Evolutionary conservation across 2,113 vertebrate species (phyloP), one percentile per base, ranked within the genome.

Genomic region (Eptesicus fuscus): DNA sequence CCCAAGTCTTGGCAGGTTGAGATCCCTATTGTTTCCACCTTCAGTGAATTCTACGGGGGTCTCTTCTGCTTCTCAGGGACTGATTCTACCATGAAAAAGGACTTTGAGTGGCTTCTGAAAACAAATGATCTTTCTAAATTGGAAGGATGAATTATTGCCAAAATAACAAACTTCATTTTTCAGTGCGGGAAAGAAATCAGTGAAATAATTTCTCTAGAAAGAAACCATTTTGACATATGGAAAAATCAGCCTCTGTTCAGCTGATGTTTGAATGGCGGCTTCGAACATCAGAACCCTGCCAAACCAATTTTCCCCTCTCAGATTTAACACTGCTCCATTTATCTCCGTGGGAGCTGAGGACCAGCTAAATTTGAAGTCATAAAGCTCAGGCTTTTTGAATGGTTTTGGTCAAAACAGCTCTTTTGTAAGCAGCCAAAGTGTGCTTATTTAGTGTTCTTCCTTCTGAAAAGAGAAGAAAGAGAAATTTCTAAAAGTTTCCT

Each of bases 321-420:
- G 65, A 95, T 83, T 96, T 93, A 95, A 96, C 94, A 93, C 94
- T 95, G 91, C 78, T 96, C 47, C 92, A 83, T 96, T 97, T 97
- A 96, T 96, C 97, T 96, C 96, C 63, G 94, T 95, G 94, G 96
- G 94, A 76, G 93, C 94, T 87, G 92, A 96, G 95, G 88, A 96
- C 92, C 83, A 87, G 49, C 83, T 89, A 95, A 95, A 97, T 96
- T 7, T 96, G 85, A 94, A 97, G 95, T 95, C 94, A 96, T 94
- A 96, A 96, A 97, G 95, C 97, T 96, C 79, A 73, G 93, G 44
- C 65, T 95, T 95, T 95, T 71, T 96, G 95, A 96, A 95, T 96
- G 94, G 91, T 96, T 97, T 96, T 95, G 91, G 97, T 95, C 96
- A 96, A 96, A 98, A 97, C 95, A 96, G 83, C 86, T 97, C 93